These are phyloP conservation scores for Salarias fasciatus DNA, from an alignment of 2,797 vertebrate genomes.

Conservation along the genomic window DNA sequence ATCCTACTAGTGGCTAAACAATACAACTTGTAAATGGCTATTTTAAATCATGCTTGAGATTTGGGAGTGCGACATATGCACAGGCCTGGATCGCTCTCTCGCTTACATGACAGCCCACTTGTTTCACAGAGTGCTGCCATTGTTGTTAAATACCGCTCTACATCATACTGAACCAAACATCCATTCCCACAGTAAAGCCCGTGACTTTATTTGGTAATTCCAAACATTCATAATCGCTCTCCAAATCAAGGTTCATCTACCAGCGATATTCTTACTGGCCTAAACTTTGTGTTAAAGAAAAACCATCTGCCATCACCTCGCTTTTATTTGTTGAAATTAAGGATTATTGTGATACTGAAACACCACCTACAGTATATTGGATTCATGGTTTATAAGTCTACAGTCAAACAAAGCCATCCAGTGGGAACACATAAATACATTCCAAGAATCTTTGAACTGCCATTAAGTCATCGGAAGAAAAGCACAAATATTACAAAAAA, in stretches of 20 bases:
- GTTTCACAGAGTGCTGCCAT: no score
- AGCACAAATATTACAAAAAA: conserved; percentile 34
- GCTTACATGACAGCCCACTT: conserved; percentile 42
- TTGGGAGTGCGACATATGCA: conserved; percentile 62
- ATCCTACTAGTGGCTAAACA: conserved; percentile 75
- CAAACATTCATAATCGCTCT: neutral
- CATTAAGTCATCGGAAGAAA: conserved; percentile 38
- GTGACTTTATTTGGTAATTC: neutral
- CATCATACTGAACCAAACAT: no score
- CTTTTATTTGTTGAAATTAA: neutral
- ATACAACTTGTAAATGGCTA: conserved; percentile 72
- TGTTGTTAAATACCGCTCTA: no score
- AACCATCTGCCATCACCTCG: neutral
- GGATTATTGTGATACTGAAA: neutral
- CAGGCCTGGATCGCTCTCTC: conserved; percentile 67
- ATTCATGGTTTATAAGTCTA: conserved; percentile 6
- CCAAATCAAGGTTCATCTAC: no score
- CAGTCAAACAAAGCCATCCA: conserved; percentile 37
- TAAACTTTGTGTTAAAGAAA: neutral
- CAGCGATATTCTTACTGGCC: no score
- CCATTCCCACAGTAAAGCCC: conserved; percentile 1
- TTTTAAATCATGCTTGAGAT: conserved; percentile 82
- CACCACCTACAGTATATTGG: neutral
- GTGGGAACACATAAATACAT: no score
- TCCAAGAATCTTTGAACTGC: conserved; percentile 40